These are phyloP conservation scores for Aleiodes sp. DNA, from an alignment of 1,140 invertebrate genomes.

Conservation along the genomic window DNA sequence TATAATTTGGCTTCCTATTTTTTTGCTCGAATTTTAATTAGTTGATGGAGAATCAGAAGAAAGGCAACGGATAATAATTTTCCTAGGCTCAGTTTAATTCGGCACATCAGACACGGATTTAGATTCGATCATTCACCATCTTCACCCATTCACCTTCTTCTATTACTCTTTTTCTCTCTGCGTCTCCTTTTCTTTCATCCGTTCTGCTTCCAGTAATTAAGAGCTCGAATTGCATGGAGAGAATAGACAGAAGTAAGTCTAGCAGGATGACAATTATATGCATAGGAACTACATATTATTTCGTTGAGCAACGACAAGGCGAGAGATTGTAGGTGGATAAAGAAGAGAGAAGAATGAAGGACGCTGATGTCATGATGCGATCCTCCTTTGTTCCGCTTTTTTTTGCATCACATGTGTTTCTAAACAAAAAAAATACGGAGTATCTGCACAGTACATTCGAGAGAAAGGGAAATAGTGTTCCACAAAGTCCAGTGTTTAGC, in stretches of 20 bases:
- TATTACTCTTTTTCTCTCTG: conserved; percentile 13
- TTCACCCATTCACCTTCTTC: conserved; percentile 31
- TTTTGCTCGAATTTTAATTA: not conserved
- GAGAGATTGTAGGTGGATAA: conserved; percentile 15
- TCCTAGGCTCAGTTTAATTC: conserved; percentile 48
- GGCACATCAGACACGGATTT: conserved; percentile 45
- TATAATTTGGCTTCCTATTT: conserved; percentile 11
- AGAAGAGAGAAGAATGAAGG: conserved; percentile 29
- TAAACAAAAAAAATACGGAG: conserved; percentile 2
- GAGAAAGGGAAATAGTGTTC: conserved; percentile 59
- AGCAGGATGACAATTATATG: conserved; percentile 7
- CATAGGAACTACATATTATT: not conserved
- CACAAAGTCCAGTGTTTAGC: conserved; percentile 61
- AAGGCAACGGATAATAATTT: conserved; percentile 39
- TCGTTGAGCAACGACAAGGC: conserved; percentile 16
- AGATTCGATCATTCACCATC: conserved; percentile 48
- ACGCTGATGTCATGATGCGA: conserved; percentile 42
- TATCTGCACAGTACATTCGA: conserved; percentile 44
- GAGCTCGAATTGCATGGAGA: conserved; percentile 36
- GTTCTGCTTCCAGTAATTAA: conserved; percentile 54
- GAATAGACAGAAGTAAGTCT: conserved; percentile 36
- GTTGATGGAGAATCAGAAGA: not conserved
- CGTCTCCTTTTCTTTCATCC: conserved; percentile 50
- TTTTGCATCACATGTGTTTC: conserved; percentile 39
- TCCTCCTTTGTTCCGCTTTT: conserved; percentile 54